Evolutionary conservation across 2,797 vertebrate genomes (phyloP), one percentile per base, ranked within the genome.

Genomic region (Xenops minutus): DNA sequence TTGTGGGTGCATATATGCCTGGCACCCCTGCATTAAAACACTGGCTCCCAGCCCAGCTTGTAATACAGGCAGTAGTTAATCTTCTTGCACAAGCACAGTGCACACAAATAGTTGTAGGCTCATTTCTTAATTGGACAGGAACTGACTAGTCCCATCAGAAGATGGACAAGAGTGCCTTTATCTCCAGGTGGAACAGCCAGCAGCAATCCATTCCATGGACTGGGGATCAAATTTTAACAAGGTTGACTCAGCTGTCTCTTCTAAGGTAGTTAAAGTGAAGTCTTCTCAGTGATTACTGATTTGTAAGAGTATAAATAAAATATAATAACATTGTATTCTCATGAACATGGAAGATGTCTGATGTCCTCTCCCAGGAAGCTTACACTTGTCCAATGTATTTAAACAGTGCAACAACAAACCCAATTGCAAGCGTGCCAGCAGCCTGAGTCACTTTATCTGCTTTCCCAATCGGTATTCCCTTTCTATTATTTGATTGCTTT

Each of bases 401-500:
- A 66, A 91, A 62, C 26, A 80, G 81, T 80, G 51, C 63, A 55
- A 81, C 34, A 86, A 84, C 83, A 80, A 81, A 62, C 16, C 12
- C 21, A 72, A 43, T 43, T 73, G 48, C 88, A 56, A 81, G 46
- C 20, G 0, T 86, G 73, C 92, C 92, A 75, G 14, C 61, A 66
- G 79, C 52, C 62, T 95, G 81, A 93, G 75, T 96, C 89, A 88
- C n/a, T 44, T 79, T 73, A 39, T 93, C 66, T 52, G 69, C 79
- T 90, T 94, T 93, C 77, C 51, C n/a, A 75, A 41, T 92, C 23
- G 2, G 43, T 81, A 92, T 97, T 97, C 62, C 76, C 95, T 96
- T 96, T 96, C 95, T 68, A 29, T 85, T 93, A 29, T 89, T 93
- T 96, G 83, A 85, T 90, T 92, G 43, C 29, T 88, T 44, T 92